Base-by-base conservation (phyloP, 2,888 invertebrate species). In the Epiblema foenella region DNA sequence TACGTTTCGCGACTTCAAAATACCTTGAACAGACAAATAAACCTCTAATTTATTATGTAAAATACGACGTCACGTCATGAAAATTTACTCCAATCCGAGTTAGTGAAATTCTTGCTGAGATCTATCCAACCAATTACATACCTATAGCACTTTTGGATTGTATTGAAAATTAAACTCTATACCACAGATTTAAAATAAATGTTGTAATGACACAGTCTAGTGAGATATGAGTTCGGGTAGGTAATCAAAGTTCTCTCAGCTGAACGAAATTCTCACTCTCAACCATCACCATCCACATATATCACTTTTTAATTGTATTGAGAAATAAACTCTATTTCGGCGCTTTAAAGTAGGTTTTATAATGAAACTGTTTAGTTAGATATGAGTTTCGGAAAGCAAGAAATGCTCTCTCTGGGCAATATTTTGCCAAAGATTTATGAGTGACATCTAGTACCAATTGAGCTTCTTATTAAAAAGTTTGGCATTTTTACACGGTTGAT, bases 51-150 rank as follows among this genome's bases (percentile, higher is more conserved):
- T 33, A 17, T 62, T 42, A 49, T 60, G 60, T 29, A 60, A 60
- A 51, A 51, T 33, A 62, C 17, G 18, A 33, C 33, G 11, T 62
- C 33, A n/a, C n/a, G 49, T 33, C 62, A 12, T 49, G 51, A 49
- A 17, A 51, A 62, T 62, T 51, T 2, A 51, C 17, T 29, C 18
- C 42, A 15, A 42, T 11, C 17, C 24, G 20, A 49, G 59, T 57
- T 39, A 57, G 57, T 11, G 51, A 64, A 57, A 69, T 69, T 51
- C 57, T 64, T 58, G 57, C 63, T 51, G 57, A 24, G 49, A 69
- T 12, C 57, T 51, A 17, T 12, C 8, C 17, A 51, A 49, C 49
- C 24, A 24, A 1, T 11, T 17, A 7, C 29, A 17, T n/a, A 11
- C n/a, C 1, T 12, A 60, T 9, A 49, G 20, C 0, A 5, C 1